Conservation (phyloP, 2,888 invertebrate species). For the Monopis laevigella region DNA sequence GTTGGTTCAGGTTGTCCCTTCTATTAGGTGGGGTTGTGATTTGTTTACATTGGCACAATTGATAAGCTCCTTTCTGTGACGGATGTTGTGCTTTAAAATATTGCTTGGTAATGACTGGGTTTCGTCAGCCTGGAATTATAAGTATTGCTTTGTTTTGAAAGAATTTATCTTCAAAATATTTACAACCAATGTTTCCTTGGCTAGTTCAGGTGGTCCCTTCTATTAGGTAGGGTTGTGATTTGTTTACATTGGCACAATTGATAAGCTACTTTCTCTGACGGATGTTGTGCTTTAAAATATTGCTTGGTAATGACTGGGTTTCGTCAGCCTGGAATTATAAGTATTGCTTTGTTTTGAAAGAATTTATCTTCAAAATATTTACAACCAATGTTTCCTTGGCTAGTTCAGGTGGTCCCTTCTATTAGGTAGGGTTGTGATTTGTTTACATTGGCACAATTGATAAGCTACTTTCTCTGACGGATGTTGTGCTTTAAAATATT, state of each 20-base stretch:
- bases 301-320: neutral
- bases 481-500: neutral
- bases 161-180: no score
- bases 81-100: neutral
- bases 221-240: conserved; percentile 4
- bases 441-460: conserved; percentile 9
- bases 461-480: conserved; percentile 2
- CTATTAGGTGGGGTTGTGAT: conserved; percentile 4
- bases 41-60: conserved; percentile 8
- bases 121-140: no score
- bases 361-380: no score
- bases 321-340: no score
- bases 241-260: conserved; percentile 8
- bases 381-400: no score
- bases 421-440: conserved; percentile 3
- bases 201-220: conserved; percentile 10
- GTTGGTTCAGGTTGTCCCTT: conserved; percentile 11
- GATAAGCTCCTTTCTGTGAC: conserved; percentile 5
- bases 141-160: no score
- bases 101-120: neutral
- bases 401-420: conserved; percentile 10
- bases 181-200: no score
- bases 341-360: no score
- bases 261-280: conserved; percentile 2
- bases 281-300: neutral